phyloP scores from a whole-genome alignment of 64 coral and sea anemone species.

The Stylophora pistillata region DNA sequence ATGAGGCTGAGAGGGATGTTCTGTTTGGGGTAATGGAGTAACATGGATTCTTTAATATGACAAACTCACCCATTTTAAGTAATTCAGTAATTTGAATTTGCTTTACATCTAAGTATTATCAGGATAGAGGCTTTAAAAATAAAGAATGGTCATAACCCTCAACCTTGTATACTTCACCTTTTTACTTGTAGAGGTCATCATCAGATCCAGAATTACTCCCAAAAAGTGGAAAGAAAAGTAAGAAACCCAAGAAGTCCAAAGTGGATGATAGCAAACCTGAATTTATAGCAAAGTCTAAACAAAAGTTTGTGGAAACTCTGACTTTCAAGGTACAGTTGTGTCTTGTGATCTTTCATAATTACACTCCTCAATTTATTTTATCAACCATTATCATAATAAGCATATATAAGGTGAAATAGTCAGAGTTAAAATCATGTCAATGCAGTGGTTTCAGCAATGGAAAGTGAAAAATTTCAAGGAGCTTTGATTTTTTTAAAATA shows the following conservation, averaged over 20 bases:
- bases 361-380: background rate
- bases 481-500: no score
- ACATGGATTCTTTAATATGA: background rate
- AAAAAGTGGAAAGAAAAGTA: conserved; percentile 57
- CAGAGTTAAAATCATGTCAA: no score
- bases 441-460: no score
- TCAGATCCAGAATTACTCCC: background rate
- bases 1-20: conserved; percentile 93
- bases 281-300: conserved; percentile 4
- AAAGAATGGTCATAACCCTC: no score
- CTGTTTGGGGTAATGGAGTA: conserved; percentile 79
- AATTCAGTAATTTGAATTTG: background rate
- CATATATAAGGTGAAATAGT: no score
- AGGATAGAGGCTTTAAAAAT: no score
- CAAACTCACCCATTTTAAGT: background rate
- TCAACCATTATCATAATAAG: no score
- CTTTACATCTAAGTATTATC: no score
- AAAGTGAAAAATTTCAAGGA: no score
- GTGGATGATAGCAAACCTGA: conserved; percentile 10
- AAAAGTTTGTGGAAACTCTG: conserved; percentile 64
- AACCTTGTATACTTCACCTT: background rate
- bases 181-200: conserved; percentile 17
- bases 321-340: conserved; percentile 77
- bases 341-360: background rate
- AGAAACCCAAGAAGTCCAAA: conserved; percentile 11